Evolutionary conservation across 2,888 invertebrate species (phyloP), one percentile per base, ranked within the genome.

Genomic region (Plusia festucae): DNA sequence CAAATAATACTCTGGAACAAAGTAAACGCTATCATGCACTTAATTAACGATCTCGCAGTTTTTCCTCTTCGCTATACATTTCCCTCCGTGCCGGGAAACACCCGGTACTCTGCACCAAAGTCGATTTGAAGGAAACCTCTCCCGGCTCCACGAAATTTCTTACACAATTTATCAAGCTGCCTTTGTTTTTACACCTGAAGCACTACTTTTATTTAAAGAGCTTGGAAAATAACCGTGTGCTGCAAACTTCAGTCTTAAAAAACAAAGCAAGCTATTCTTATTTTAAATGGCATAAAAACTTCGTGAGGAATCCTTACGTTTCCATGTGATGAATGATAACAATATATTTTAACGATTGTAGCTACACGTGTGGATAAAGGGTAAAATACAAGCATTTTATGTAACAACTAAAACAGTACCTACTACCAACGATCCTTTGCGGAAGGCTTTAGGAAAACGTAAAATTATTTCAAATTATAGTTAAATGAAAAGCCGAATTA

Each of bases 101-200:
- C 24, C 20, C 16, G 27, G 52, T n/a, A 27, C 11, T 20, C 20
- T 55, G 57, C 54, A 53, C 20, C 54, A n/a, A 60, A 67, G 53
- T 60, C 68, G 52, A 78, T 71, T 74, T 77, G 58, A 66, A 78
- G 55, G 49, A 68, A 61, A 11, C 63, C 68, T 70, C 58, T 40
- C 67, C 40, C 53, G 40, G 59, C 46, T 62, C 53, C 44, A 67
- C 61, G 27, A 51, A 60, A 74, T 68, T 74, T 68, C 73, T 74
- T 73, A 66, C 63, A 70, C 79, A 79, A 82, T 81, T 79, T 82
- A 82, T 75, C 76, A 74, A 67, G 62, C 59, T 63, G 71, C 67
- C 66, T 77, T 82, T 81, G 76, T 82, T 77, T 79, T 65, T 70
- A 63, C 76, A 77, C 73, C 81, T 76, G 74, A 74, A 75, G 63